Percentiles rank a stretch among this genome's conserved stretches.
phyloP scores from a whole-genome alignment of 2,113 vertebrate genomes.

The Regulus satrapa region DNA sequence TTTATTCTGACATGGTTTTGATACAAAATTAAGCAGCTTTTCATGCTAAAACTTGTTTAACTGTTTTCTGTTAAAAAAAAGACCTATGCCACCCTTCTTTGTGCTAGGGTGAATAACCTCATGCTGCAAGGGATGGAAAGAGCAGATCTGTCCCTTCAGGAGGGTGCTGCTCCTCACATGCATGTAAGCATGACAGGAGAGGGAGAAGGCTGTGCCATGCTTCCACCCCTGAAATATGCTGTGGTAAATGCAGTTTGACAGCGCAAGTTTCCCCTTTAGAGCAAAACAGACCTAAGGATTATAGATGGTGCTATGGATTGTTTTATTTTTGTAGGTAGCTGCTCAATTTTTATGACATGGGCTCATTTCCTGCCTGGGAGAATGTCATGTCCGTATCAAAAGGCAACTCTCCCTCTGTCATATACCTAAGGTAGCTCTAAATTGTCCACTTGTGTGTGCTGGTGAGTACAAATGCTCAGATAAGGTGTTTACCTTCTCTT shows the following conservation, averaged over 20 bases:
- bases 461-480: not conserved
- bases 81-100: not conserved
- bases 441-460: not conserved
- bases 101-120: not conserved
- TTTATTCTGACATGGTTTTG: not conserved
- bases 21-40: not conserved
- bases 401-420: not conserved
- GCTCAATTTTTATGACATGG: not conserved
- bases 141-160: not conserved
- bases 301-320: not conserved
- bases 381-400: not conserved
- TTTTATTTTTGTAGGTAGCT: not conserved
- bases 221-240: not conserved
- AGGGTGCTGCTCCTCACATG: not conserved
- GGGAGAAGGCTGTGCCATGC: not conserved
- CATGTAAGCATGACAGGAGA: not conserved
- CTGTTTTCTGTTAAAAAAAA: not conserved
- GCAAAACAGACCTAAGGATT: not conserved
- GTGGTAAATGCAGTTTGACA: not conserved
- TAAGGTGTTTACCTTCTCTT: not conserved
- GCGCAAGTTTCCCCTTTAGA: not conserved
- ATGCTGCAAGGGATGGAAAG: not conserved
- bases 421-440: not conserved
- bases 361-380: not conserved
- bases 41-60: not conserved